Conservation (phyloP, 2,113 vertebrate genomes). For the Xyliphius kryptos region DNA sequence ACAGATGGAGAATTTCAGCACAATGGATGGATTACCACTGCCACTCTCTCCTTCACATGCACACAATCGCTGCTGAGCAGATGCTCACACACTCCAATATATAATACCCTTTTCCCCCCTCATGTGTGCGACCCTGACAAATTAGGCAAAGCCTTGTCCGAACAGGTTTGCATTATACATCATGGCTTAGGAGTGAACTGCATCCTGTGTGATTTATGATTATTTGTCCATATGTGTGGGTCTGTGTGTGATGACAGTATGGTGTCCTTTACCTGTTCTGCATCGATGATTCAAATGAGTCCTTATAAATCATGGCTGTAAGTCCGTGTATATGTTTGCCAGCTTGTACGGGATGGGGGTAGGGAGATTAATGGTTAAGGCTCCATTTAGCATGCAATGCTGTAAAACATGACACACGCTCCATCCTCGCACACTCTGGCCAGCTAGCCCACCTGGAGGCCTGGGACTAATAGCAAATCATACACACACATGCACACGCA, state of each 20-base stretch:
- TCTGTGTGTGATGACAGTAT: slow-evolving; percentile 23
- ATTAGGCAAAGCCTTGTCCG: slow-evolving; percentile 10
- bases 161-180: neutral
- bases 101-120: slow-evolving; percentile 8
- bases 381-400: slow-evolving; percentile 55
- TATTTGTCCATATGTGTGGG: slow-evolving; percentile 16
- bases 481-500: slow-evolving; percentile 4
- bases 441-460: neutral
- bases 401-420: slow-evolving; percentile 43
- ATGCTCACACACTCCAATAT: slow-evolving; percentile 19
- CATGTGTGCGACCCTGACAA: slow-evolving; percentile 7
- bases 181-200: neutral
- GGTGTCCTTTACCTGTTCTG: slow-evolving; percentile 62
- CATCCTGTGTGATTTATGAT: slow-evolving; percentile 4
- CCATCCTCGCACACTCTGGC: slow-evolving; percentile 31
- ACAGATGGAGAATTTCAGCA: slow-evolving; percentile 71
- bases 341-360: slow-evolving; percentile 49
- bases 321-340: slow-evolving; percentile 57
- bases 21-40: slow-evolving; percentile 72
- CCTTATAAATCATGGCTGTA: slow-evolving; percentile 62
- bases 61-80: slow-evolving; percentile 20
- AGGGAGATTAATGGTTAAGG: slow-evolving; percentile 63
- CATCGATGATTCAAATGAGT: slow-evolving; percentile 52
- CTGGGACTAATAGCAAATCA: slow-evolving; percentile 6
- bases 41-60: slow-evolving; percentile 47